Evolutionary conservation across 2,888 invertebrate genomes (phyloP).

Genomic region (Metellina segmentata): DNA sequence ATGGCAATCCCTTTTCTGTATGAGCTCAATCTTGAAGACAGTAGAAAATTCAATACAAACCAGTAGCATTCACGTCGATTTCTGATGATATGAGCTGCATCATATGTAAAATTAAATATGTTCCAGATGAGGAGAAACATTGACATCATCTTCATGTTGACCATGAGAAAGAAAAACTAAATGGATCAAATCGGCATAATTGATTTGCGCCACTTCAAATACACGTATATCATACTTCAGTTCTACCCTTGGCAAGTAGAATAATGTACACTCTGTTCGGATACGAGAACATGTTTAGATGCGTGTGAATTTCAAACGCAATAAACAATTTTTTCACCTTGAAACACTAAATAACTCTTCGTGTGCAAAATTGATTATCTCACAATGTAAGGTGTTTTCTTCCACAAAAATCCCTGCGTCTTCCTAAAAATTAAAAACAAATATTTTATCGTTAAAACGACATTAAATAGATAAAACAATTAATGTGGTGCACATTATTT

Average conservation of each 20-base stretch:
- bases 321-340: background rate
- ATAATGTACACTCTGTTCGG: background rate
- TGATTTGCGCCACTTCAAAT: slow-evolving; percentile 5
- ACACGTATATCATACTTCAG: background rate
- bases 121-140: slow-evolving; percentile 22
- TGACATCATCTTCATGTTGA: background rate
- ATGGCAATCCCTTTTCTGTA: background rate
- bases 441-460: too few relatives aligned
- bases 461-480: too few relatives aligned
- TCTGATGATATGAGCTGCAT: slow-evolving; percentile 24
- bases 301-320: background rate
- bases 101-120: slow-evolving; percentile 28
- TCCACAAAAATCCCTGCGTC: slow-evolving; percentile 4
- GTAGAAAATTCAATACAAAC: slow-evolving; percentile 10
- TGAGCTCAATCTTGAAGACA: background rate
- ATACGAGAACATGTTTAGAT: too few relatives aligned
- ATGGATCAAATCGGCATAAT: background rate
- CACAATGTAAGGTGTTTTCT: slow-evolving; percentile 9
- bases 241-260: background rate
- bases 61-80: background rate
- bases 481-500: too few relatives aligned
- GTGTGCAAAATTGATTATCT: slow-evolving; percentile 42
- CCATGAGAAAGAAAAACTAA: too few relatives aligned
- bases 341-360: slow-evolving; percentile 21
- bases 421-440: background rate